phyloP scores from a whole-genome alignment of 2,113 vertebrate species.

The Calyptomena viridis region DNA sequence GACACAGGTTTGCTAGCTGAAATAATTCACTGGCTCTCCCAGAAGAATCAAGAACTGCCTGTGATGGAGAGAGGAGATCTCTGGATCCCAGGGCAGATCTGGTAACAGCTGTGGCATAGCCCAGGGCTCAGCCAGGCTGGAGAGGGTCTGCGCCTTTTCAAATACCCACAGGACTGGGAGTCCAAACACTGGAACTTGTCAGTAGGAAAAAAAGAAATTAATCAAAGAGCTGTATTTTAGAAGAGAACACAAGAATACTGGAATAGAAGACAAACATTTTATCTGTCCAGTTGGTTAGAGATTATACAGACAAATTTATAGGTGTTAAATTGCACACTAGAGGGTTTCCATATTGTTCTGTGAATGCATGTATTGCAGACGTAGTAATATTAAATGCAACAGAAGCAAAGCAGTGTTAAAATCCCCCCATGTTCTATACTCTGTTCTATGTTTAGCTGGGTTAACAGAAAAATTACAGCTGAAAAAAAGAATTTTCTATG shows the following conservation, averaged over 20 bases:
- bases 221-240: background rate
- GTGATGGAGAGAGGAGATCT: rapidly evolving
- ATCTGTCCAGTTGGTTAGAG: slow-evolving; percentile 6
- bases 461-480: background rate
- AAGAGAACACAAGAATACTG: background rate
- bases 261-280: slow-evolving; percentile 20
- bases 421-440: background rate
- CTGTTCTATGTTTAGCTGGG: background rate
- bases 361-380: background rate
- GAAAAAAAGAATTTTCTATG: background rate
- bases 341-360: slow-evolving; percentile 27
- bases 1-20: background rate
- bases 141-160: background rate
- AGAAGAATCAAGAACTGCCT: background rate
- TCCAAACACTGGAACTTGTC: background rate
- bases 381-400: background rate
- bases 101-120: background rate
- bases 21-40: background rate
- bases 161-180: background rate
- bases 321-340: slow-evolving; percentile 33
- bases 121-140: background rate
- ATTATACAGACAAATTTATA: slow-evolving; percentile 33
- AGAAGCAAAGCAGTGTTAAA: background rate
- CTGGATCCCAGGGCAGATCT: background rate
- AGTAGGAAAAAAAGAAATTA: background rate